phyloP scores from a whole-genome alignment of 2,113 vertebrate genomes.

The Heliornis fulica region DNA sequence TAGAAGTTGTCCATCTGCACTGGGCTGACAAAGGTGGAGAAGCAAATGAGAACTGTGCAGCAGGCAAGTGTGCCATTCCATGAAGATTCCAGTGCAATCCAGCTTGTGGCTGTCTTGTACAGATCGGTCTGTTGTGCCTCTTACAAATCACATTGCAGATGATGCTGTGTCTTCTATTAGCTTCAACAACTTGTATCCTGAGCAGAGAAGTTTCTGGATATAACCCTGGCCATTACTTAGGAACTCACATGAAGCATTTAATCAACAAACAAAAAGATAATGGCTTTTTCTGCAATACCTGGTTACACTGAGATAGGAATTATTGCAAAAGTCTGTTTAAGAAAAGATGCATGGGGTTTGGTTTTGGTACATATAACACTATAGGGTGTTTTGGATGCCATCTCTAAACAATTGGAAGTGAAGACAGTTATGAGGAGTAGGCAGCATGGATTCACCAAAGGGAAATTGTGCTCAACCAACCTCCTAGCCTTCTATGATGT shows the following conservation, averaged over 20 bases:
- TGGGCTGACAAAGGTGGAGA: background rate
- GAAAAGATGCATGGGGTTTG: background rate
- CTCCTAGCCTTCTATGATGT: too few species aligned
- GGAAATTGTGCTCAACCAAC: too few species aligned
- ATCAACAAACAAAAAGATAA: background rate
- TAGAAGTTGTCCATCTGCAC: conserved; percentile 10
- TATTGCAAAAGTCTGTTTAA: background rate
- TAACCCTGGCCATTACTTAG: background rate
- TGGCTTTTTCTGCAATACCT: background rate
- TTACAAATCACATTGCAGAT: background rate
- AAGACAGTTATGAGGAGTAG: too few species aligned
- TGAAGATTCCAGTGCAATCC: background rate
- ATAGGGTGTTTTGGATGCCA: too few species aligned
- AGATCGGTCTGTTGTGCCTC: background rate
- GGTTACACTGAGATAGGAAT: background rate
- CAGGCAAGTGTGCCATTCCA: background rate
- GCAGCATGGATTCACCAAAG: too few species aligned
- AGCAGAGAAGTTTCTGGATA: background rate
- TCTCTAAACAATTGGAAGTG: too few species aligned
- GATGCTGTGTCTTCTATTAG: background rate
- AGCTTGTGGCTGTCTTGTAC: background rate
- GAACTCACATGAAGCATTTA: background rate
- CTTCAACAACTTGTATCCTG: background rate
- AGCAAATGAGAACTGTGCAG: background rate
- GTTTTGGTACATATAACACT: background rate